Conservation (phyloP, 2,113 vertebrate species). For the Nycticorax nycticorax region DNA sequence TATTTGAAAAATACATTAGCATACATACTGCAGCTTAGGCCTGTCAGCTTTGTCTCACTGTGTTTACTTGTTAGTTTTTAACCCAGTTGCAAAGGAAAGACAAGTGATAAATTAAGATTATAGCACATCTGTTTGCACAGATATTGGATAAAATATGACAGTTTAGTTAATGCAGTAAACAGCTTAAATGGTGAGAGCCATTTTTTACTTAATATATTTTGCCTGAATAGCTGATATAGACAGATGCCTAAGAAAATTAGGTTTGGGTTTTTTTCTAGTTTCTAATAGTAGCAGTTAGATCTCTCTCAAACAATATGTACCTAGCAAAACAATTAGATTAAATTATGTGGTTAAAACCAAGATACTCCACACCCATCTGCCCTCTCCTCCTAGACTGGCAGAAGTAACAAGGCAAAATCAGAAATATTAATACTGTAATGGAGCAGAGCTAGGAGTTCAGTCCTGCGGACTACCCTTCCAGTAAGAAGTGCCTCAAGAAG, state of each 20-base stretch:
- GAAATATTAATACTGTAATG: not conserved
- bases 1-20: not conserved
- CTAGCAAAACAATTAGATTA: not conserved
- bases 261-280: not conserved
- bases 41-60: not conserved
- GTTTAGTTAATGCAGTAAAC: not conserved
- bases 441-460: not conserved
- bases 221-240: not conserved
- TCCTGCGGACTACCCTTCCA: not conserved
- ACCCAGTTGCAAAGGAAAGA: not conserved
- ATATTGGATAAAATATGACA: not conserved
- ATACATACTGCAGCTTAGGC: not conserved
- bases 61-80: not conserved
- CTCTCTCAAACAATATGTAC: not conserved
- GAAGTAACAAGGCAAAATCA: not conserved
- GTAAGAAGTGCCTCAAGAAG: not conserved
- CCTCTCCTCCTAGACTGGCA: not conserved
- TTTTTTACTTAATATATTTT: not conserved
- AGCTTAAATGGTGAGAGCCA: not conserved
- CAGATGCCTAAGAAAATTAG: not conserved
- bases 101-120: not conserved
- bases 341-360: not conserved
- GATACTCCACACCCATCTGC: not conserved
- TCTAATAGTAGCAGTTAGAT: not conserved
- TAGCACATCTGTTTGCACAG: not conserved